These are phyloP conservation scores for Camponotus pennsylvanicus DNA, from an alignment of 1,140 invertebrate species.

Conservation along the genomic window DNA sequence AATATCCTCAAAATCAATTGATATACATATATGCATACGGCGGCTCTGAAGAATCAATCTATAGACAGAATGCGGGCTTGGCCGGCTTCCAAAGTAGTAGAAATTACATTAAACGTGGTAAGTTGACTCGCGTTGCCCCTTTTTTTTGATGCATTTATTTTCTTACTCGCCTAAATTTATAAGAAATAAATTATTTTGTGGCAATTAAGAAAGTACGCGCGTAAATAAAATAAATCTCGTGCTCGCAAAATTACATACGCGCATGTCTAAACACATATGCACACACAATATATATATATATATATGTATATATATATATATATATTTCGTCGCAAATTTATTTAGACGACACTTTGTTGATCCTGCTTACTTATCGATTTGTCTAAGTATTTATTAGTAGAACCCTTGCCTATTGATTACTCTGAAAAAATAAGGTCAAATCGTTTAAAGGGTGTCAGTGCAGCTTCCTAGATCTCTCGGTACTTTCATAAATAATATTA, in stretches of 20 bases:
- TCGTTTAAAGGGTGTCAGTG: constrained; percentile 36
- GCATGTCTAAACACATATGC: not conserved
- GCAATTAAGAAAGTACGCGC: not conserved
- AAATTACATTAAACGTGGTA: constrained; percentile 73
- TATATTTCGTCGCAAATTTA: constrained; percentile 11
- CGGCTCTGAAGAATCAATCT: constrained; percentile 36
- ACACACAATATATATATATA: not conserved
- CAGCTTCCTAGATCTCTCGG: constrained; percentile 50
- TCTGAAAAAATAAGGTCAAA: constrained; percentile 56
- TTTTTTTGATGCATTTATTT: constrained; percentile 42
- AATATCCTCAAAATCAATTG: constrained; percentile 58
- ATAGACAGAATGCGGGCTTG: constrained; percentile 80
- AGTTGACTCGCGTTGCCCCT: constrained; percentile 46
- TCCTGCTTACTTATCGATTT: constrained; percentile 40
- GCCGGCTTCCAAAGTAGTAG: constrained; percentile 78
- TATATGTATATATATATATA: not conserved
- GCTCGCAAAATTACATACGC: not conserved
- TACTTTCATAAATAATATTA: constrained; percentile 33
- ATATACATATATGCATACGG: constrained; percentile 2
- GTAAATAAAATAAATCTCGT: constrained; percentile 39
- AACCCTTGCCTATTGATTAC: constrained; percentile 49
- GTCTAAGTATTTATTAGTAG: constrained; percentile 49
- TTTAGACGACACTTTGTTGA: constrained; percentile 29
- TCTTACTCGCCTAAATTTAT: constrained; percentile 1
- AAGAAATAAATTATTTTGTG: not conserved